Evolutionary conservation across 2,888 invertebrate species (phyloP).

Genomic region (Cremastobaeus sp.): DNA sequence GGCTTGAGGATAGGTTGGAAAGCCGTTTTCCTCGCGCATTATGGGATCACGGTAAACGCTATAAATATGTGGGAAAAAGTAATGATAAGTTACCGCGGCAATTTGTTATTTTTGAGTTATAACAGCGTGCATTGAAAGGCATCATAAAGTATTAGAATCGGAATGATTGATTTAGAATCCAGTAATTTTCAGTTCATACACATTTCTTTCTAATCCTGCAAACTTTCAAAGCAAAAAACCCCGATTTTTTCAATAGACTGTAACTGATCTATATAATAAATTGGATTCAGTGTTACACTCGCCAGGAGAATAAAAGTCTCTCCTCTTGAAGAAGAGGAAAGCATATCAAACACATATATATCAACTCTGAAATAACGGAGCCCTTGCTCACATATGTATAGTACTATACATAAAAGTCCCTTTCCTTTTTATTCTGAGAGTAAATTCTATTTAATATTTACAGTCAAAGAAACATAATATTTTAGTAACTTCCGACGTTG

Average conservation of each 20-base stretch:
- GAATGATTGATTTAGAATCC: not conserved
- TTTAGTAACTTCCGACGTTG: no score
- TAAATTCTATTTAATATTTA: constrained; percentile 27
- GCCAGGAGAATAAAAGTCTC: constrained; percentile 35
- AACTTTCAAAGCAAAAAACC: constrained; percentile 18
- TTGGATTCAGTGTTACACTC: constrained; percentile 32
- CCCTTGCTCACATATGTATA: constrained; percentile 20
- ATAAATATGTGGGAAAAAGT: no score
- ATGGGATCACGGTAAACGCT: no score
- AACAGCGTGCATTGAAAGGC: no score
- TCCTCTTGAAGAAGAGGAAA: constrained; percentile 33
- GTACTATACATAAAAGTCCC: constrained; percentile 8
- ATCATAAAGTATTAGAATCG: not conserved
- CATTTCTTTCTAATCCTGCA: constrained; percentile 16
- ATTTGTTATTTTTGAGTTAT: no score
- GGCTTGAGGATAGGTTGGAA: no score
- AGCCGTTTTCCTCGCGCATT: no score
- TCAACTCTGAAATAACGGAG: constrained; percentile 33
- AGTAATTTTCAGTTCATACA: not conserved
- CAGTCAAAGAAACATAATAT: constrained; percentile 6
- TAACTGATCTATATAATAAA: constrained; percentile 40
- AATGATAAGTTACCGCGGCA: no score
- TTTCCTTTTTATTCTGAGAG: constrained; percentile 15
- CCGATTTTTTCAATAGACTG: constrained; percentile 32
- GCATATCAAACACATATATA: constrained; percentile 43